phyloP scores from a whole-genome alignment of 2,888 invertebrate species.

The Drosophila monieri region DNA sequence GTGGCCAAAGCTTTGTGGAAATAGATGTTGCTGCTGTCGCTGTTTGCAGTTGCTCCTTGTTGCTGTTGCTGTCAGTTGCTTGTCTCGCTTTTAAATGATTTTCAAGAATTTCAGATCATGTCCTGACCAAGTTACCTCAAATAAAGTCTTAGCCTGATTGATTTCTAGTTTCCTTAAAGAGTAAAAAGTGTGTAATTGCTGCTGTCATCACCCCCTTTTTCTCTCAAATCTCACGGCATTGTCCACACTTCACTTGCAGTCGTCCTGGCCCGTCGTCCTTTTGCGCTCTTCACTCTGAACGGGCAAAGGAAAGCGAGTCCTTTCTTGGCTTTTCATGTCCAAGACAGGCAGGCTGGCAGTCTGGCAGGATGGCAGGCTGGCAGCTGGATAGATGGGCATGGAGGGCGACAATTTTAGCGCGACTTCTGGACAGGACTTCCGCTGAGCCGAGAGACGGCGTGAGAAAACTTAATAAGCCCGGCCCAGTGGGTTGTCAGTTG shows the following conservation, averaged over 20 bases:
- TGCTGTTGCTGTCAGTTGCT: slow-evolving; percentile 19
- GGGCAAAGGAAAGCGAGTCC: slow-evolving; percentile 14
- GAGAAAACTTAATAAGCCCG: slow-evolving; percentile 4
- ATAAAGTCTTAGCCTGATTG: background rate
- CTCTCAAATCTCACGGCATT: slow-evolving; percentile 51
- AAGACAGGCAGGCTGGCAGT: slow-evolving; percentile 18
- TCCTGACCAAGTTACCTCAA: background rate
- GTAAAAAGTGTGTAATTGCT: slow-evolving; percentile 29
- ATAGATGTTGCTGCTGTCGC: slow-evolving; percentile 23
- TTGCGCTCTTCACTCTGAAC: background rate
- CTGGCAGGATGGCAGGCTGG: slow-evolving; percentile 17
- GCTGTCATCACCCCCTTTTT: slow-evolving; percentile 14
- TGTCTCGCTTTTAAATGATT: slow-evolving; percentile 8
- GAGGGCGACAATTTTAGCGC: slow-evolving; percentile 74
- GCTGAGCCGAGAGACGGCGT: slow-evolving; percentile 52
- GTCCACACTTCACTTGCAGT: slow-evolving; percentile 60
- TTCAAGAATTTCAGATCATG: background rate
- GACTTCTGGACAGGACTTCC: slow-evolving; percentile 60
- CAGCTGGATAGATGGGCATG: slow-evolving; percentile 44
- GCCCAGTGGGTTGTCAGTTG: slow-evolving; percentile 7
- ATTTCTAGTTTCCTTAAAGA: background rate
- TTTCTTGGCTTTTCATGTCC: slow-evolving; percentile 47
- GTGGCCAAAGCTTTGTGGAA: slow-evolving; percentile 19
- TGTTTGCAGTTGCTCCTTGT: slow-evolving; percentile 13
- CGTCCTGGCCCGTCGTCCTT: slow-evolving; percentile 20